These are phyloP conservation scores for Boleophthalmus pectinirostris DNA, from an alignment of 2,113 vertebrate genomes.

Conservation along the genomic window DNA sequence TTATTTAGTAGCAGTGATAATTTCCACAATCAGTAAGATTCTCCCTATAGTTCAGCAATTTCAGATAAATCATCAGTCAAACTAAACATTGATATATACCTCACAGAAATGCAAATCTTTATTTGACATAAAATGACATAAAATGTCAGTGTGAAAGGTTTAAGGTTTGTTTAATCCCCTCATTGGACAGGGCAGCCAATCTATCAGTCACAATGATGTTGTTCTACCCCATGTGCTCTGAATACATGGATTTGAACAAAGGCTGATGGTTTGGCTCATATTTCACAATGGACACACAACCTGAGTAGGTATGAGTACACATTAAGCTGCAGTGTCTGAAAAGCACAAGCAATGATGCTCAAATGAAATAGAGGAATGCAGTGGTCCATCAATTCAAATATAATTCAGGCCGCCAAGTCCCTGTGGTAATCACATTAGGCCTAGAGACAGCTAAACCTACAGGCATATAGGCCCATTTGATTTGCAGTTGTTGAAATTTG, in stretches of 20 bases:
- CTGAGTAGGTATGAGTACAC: slow-evolving; percentile 36
- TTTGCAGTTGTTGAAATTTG: not conserved
- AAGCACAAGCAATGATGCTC: slow-evolving; percentile 11
- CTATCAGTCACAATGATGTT: slow-evolving; percentile 10
- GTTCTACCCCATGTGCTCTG: not conserved
- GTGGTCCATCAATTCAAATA: slow-evolving; percentile 41
- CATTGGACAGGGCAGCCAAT: not conserved
- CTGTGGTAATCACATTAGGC: slow-evolving; percentile 38
- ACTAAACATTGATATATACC: slow-evolving; percentile 47
- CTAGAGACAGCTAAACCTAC: slow-evolving; percentile 19
- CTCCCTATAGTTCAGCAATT: not conserved
- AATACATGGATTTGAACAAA: slow-evolving; percentile 24
- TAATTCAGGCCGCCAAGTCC: slow-evolving; percentile 33
- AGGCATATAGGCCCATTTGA: slow-evolving; percentile 5
- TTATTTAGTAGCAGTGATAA: not conserved
- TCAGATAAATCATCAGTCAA: no score
- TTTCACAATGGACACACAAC: slow-evolving; percentile 45
- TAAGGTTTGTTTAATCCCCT: not conserved
- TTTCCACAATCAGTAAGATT: not conserved
- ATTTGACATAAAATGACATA: no score
- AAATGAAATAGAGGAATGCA: slow-evolving; percentile 15
- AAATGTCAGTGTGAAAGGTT: no score
- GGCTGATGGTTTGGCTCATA: slow-evolving; percentile 22
- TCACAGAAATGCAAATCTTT: slow-evolving; percentile 30
- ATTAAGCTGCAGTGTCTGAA: slow-evolving; percentile 18